Base-by-base conservation (phyloP, 2,888 invertebrate genomes). In the Epirrhoe alternata region DNA sequence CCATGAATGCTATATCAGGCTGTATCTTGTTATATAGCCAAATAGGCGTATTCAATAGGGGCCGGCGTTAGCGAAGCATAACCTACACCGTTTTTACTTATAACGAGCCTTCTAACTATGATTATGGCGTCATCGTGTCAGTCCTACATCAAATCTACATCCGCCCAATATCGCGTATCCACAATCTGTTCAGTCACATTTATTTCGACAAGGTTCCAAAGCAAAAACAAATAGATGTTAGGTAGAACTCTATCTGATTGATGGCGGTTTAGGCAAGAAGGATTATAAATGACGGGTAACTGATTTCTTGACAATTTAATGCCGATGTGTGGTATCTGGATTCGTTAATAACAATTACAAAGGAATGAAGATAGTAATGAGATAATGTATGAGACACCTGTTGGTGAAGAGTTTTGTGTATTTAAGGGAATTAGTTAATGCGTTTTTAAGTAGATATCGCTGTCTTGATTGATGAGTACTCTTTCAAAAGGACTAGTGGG, bases 281-380 rank as follows among this genome's bases (percentile, higher is more conserved):
- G 74, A 74, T 89, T 86, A 91, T 85, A 88, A 88, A 92, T 89
- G 87, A 83, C 82, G 77, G 78, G 76, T 77, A 83, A 87, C 85
- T 85, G 83, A 86, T 87, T 89, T 86, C 80, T 86, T 90, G 92
- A 93, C 91, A 91, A 84, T 91, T 86, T 90, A 91, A 92, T 92
- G 81, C 79, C 75, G 77, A 83, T 81, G 84, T 79, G 78, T 80
- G 81, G 80, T 86, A 86, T 86, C 84, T 75, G 74, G 74, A 77
- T 84, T 85, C 85, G 85, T 89, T 88, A 84, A 83, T 87, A 88
- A 88, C 84, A 87, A 88, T 90, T 88, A 87, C 75, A 57, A 59
- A 77, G 73, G 82, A 81, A 85, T 82, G 78, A 70, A 82, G 82
- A 87, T 85, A 80, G 74, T 80, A 77, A 78, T 61, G 65, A 63